Evolutionary conservation across 2,797 vertebrate species (phyloP), one percentile per base, ranked within the genome.

Genomic region (Gymnothorax reevesii): DNA sequence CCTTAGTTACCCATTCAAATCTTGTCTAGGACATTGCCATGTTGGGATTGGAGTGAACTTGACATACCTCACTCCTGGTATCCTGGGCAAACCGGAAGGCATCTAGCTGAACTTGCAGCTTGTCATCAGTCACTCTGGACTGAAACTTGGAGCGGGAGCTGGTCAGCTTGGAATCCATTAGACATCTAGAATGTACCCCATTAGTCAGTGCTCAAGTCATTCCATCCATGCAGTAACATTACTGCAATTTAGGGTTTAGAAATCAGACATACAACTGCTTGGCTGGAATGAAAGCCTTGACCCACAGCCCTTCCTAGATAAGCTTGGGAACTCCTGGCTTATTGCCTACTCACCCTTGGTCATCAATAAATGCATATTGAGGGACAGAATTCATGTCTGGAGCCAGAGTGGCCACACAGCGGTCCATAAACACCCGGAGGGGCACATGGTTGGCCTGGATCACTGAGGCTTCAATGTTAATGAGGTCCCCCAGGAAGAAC

Each of bases 61-160:
- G 71, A 82, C 92, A 88, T 77, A 95, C 94, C 73, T 87, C 0
- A 62, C 91, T 92, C 83, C 85, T 90, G 0, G 88, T 77, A 42
- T 49, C 3, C 0, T 27, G 55, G 33, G 91, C 87, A 92, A 96
- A 96, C 88, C 73, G 93, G 86, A 96, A 96, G 17, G 94, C 93
- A 71, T 95, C 94, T 83, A 96, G 7, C 88, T 92, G 90, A 91
- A 96, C 92, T 12, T 85, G 87, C 27, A 96, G 92, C 83, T 87
- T 91, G 80, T 92, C 71, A 0, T 91, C 90, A 60, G 1, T 69
- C 59, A 49, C 2, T 8, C 94, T 94, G 57, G 79, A 0, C 79
- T 94, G 0, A 85, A 94, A 96, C 52, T 0, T 88, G 4, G 96
- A 77, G 5, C 20, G 66, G 55, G 90, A 91, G 55, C 88, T 75